Conservation (phyloP, 2,888 invertebrate species). For the Lasius fuliginosus region DNA sequence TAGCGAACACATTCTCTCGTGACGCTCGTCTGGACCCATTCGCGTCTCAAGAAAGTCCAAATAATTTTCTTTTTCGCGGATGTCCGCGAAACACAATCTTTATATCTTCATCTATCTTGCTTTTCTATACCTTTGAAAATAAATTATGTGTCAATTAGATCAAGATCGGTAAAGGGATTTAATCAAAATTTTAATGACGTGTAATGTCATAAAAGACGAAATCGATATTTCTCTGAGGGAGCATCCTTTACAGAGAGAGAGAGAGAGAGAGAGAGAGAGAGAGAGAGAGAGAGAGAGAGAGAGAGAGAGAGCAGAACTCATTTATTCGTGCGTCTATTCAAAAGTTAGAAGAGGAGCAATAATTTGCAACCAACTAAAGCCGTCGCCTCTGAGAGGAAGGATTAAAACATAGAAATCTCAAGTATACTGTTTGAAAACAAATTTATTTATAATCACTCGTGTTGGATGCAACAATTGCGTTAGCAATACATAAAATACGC, state of each 20-base stretch:
- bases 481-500: not conserved
- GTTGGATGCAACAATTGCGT: not conserved
- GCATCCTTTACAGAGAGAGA: not conserved
- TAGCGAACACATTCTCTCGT: constrained; percentile 29
- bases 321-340: not conserved
- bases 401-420: constrained; percentile 16
- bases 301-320: not conserved
- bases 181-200: constrained; percentile 16
- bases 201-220: not conserved
- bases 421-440: constrained; percentile 1
- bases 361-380: not conserved
- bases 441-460: constrained; percentile 13
- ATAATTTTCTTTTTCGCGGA: constrained; percentile 18
- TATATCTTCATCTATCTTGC: not conserved
- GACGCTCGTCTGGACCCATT: constrained; percentile 3
- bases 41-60: constrained; percentile 27
- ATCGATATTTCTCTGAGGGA: constrained; percentile 8
- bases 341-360: not conserved
- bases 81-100: not conserved
- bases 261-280: not conserved
- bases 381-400: not conserved
- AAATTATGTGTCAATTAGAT: constrained; percentile 19
- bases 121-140: constrained; percentile 10
- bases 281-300: no score
- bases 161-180: not conserved